A percentile compares a stretch with the other conserved stretches of the same genome.
Evolutionary conservation across 2,888 invertebrate species (phyloP).

Genomic region (Eumerus sabulonum): DNA sequence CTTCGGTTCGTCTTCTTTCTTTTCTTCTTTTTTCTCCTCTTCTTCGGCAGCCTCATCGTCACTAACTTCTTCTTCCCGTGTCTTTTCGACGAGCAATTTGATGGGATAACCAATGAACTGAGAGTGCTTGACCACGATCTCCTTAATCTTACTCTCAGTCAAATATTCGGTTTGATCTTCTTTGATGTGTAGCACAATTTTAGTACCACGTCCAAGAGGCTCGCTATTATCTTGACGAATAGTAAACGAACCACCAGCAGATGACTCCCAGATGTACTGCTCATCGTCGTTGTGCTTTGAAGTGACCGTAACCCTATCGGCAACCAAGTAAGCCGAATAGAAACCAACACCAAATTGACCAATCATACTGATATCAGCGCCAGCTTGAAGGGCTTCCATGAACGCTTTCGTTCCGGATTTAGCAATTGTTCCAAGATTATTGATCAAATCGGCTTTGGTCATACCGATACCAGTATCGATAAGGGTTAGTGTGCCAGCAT

Average conservation of each 20-base stretch:
- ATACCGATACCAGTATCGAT: conserved; percentile 97
- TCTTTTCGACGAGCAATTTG: conserved; percentile 93
- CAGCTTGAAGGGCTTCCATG: conserved; percentile 98
- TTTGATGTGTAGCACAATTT: conserved; percentile 93
- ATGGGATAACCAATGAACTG: conserved; percentile 99
- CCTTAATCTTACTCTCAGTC: conserved; percentile 94
- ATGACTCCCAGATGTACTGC: conserved; percentile 97
- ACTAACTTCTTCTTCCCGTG: conserved; percentile 94
- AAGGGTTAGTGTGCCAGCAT: conserved; percentile 94
- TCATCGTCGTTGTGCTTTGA: conserved; percentile 98
- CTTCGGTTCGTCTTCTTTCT: conserved; percentile 81
- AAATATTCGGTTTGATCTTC: conserved; percentile 95
- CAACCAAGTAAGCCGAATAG: conserved; percentile 97
- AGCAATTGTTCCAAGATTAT: conserved; percentile 97
- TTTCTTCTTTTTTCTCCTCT: conserved; percentile 83
- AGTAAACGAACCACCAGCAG: conserved; percentile 97
- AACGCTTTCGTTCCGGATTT: conserved; percentile 99
- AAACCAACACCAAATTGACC: conserved; percentile 99
- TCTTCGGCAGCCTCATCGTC: conserved; percentile 92
- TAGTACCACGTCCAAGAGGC: conserved; percentile 92
- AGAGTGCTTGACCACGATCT: conserved; percentile 97
- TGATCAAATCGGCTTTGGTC: conserved; percentile 98
- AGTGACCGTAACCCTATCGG: conserved; percentile 92
- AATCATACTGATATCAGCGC: conserved; percentile 99
- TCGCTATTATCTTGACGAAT: conserved; percentile 87